Evolutionary conservation across 2,797 vertebrate species (phyloP), one percentile per base, ranked within the genome.

Genomic region (Benthosema pterotum): DNA sequence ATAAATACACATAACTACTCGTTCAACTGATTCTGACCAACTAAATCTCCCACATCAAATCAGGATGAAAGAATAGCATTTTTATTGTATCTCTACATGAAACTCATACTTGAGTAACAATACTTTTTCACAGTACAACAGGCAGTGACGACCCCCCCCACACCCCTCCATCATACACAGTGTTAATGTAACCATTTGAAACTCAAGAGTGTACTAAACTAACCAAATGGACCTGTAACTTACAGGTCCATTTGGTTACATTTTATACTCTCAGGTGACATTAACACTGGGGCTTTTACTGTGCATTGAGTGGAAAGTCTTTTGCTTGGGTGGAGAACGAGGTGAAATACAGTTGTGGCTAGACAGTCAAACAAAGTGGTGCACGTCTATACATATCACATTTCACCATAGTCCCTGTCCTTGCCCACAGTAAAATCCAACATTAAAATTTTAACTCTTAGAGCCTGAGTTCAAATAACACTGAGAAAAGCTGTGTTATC

Each of bases 111-210:
- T 49, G n/a, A 61, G 48, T 77, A 80, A 83, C 73, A 77, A 82
- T 63, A 55, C 75, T 38, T 48, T 80, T 88, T 88, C 83, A 91
- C 89, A 90, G 85, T 87, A 74, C 83, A 72, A 65, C 77, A 90
- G 85, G 86, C 84, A 89, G 82, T 88, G 78, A 79, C 79, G 2
- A 0, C 32, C 32, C 32, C 22, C 22, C 22, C 32, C 32, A 8
- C 32, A 38, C 8, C 6, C 32, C 8, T 1, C 8, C 32, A 38
- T 9, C 8, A n/a, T 9, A 38, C 8, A 11, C 32, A 2, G 8
- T 38, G 9, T 38, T 38, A 9, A 38, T 38, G 8, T 38, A 9
- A 9, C 32, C 32, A 38, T 38, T 38, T 38, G 8, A 38, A 38
- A 38, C 32, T 38, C 32, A 38, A n/a, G 32, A 38, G 32, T 38